Evolutionary conservation across 2,797 vertebrate genomes (phyloP), one percentile per base, ranked within the genome.

Genomic region (Enteromius viviparus): DNA sequence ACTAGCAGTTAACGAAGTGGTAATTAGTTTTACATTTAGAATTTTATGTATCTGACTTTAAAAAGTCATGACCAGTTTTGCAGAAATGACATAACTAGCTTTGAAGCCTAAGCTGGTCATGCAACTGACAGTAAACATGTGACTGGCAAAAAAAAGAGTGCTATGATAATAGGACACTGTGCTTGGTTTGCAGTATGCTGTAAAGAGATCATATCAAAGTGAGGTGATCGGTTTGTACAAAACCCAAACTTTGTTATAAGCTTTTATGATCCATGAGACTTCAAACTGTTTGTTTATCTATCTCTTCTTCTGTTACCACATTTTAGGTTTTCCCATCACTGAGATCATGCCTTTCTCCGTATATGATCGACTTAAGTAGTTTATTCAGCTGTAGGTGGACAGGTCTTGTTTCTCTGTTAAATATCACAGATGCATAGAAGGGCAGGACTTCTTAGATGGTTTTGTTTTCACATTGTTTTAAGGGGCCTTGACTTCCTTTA

Each of bases 341-440:
- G 88, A 91, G 90, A 90, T 90, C 87, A 84, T 89, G 89, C 91
- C 89, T 90, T 88, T 87, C 81, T 88, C 84, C 84, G 87, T 91
- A 91, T 89, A 86, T 90, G 89, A 90, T 88, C 60, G 93, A 94
- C 91, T 93, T 92, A 92, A 93, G 84, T 91, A 93, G 93, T 94
- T 95, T 93, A 92, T 86, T 92, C 93, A 95, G 94, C 93, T 95
- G 93, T 81, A 89, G 90, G 89, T 87, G 90, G 88, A 92, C 91
- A 91, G 89, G 89, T 87, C 88, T 85, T 45, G 84, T 90, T 92
- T 93, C 90, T 90, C 85, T 80, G 90, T 87, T 87, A 89, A 85
- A 82, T 85, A 66, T 90, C 87, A 87, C 84, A 86, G 86, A 90
- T 89, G 89, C 88, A 86, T 60, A 42, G 84, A 81, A 51, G 87